Conservation (phyloP, 2,797 vertebrate genomes). For the Cheirogaleus major region DNA sequence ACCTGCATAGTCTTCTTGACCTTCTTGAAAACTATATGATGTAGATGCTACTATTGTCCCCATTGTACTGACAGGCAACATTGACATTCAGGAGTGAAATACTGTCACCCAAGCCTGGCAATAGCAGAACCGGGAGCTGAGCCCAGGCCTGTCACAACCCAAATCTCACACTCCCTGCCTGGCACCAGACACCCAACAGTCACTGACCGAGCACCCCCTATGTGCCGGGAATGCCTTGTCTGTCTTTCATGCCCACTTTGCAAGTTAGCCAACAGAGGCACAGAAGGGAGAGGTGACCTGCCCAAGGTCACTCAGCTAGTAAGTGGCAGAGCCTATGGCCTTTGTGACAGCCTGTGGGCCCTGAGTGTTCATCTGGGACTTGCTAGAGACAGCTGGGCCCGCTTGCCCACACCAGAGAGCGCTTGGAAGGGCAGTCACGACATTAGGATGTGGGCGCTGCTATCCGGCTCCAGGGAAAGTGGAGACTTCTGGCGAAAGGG, state of each 20-base stretch:
- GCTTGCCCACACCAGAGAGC: neutral
- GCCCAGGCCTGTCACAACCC: neutral
- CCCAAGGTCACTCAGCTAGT: neutral
- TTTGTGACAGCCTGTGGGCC: neutral
- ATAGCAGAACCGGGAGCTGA: neutral
- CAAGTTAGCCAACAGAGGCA: neutral
- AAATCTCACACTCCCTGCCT: neutral
- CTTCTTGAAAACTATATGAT: neutral
- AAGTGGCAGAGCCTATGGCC: neutral
- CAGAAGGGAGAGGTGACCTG: neutral
- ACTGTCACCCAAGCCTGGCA: neutral
- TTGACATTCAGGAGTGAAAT: neutral
- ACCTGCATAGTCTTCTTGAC: neutral
- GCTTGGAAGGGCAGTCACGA: neutral
- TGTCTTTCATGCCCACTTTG: neutral
- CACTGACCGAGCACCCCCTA: neutral
- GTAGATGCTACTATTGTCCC: neutral
- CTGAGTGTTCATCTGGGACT: neutral
- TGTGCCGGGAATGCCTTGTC: neutral
- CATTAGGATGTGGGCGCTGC: conserved; percentile 35
- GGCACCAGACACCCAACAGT: neutral
- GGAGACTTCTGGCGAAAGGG: conserved; percentile 11
- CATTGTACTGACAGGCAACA: neutral
- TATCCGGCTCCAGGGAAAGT: conserved; percentile 48
- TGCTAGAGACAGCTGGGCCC: neutral